Evolutionary conservation across 2,113 vertebrate genomes (phyloP).

Genomic region (Oxyruncus cristatus): DNA sequence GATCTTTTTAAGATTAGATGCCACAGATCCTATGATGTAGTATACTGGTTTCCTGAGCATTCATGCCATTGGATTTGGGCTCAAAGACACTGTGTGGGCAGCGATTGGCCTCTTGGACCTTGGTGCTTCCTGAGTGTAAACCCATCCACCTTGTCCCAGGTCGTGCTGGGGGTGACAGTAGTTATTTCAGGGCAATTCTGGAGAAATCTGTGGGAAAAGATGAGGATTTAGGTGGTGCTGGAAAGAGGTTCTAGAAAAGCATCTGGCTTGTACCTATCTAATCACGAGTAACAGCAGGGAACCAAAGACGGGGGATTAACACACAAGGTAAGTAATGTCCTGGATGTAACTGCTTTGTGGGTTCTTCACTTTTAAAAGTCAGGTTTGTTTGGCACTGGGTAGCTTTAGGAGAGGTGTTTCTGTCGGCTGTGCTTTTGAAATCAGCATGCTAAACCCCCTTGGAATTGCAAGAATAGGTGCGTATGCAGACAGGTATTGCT

Average conservation of each 20-base stretch:
- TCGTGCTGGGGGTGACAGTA: fast-evolving
- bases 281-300: neutral
- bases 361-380: neutral
- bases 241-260: neutral
- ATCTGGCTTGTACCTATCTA: neutral
- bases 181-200: neutral
- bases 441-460: neutral
- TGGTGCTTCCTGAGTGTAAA: neutral
- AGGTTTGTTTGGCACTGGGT: neutral
- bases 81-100: neutral
- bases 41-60: neutral
- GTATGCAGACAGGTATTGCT: neutral
- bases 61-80: neutral
- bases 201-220: neutral
- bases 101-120: neutral
- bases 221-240: neutral
- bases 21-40: neutral
- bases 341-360: neutral
- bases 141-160: neutral
- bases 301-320: neutral
- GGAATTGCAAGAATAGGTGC: neutral
- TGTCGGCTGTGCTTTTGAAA: neutral
- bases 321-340: neutral
- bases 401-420: neutral
- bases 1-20: neutral